Percentiles rank a stretch among this genome's conserved stretches.
Conservation (phyloP, 1,140 invertebrate genomes). For the Sitophilus oryzae region DNA sequence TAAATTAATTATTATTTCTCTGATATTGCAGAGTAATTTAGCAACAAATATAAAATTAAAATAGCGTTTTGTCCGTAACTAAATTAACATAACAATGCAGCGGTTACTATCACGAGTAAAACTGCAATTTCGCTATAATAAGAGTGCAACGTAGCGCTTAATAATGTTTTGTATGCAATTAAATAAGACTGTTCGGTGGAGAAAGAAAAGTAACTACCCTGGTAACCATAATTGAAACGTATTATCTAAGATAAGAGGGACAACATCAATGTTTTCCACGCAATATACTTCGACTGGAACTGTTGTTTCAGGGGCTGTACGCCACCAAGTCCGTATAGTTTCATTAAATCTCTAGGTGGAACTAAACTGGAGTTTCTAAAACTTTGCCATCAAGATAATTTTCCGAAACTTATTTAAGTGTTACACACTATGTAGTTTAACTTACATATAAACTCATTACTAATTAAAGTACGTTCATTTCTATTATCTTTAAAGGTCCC, state of each 20-base stretch:
- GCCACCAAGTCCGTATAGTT: conserved; percentile 29
- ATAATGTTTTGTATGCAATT: neutral
- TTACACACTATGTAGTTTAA: conserved; percentile 23
- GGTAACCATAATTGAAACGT: conserved; percentile 23
- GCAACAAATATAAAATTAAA: too few species aligned
- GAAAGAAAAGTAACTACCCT: conserved; percentile 13
- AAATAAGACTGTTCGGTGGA: neutral
- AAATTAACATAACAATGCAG: too few species aligned
- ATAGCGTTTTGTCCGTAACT: too few species aligned
- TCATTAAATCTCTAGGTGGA: conserved; percentile 33
- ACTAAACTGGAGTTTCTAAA: conserved; percentile 28
- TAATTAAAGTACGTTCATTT: conserved; percentile 16
- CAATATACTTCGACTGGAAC: conserved; percentile 28
- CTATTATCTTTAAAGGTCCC: neutral
- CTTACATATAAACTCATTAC: conserved; percentile 28
- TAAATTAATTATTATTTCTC: too few species aligned
- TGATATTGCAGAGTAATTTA: too few species aligned
- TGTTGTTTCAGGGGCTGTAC: conserved; percentile 30
- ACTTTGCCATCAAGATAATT: conserved; percentile 33
- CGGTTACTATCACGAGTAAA: too few species aligned
- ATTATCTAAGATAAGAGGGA: conserved; percentile 30
- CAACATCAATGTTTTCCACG: conserved; percentile 32
- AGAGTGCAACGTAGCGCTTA: conserved; percentile 2
- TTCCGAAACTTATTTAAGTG: conserved; percentile 31
- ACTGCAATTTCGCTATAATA: too few species aligned